Evolutionary conservation across 2,113 vertebrate species (phyloP), one percentile per base, ranked within the genome.

Genomic region (Talpa occidentalis): DNA sequence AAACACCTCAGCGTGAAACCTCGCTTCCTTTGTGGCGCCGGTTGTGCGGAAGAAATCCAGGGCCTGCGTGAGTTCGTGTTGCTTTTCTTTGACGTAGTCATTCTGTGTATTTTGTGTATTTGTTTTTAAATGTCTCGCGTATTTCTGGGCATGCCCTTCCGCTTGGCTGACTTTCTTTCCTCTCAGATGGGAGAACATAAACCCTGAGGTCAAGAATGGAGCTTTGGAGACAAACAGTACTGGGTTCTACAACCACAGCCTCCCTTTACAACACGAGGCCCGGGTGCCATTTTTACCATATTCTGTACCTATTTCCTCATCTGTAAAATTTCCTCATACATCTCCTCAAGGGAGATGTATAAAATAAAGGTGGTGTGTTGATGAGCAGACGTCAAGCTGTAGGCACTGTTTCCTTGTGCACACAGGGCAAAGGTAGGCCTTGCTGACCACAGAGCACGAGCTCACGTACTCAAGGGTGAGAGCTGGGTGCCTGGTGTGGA

Each of bases 381-480:
- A 15, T 52, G 16, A 52, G 21, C 30, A 42, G 73, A 21, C 21
- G 42, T 78, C 37, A 35, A 49, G 17, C 28, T 42, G 9, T 32
- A 69, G 66, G 59, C 6, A 17, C 32, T 56, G 42, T 82, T 85
- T 77, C 62, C 76, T 56, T 40, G 8, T 54, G 7, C 21, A 44
- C 0, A 21, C 1, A 5, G 49, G 32, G 37, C 11, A 2, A 19
- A 40, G 62, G 22, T 67, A 7, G 4, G 30, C 54, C n/a, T 10
- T 26, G 6, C 30, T 11, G 78, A 62, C 42, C 42, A 8, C 26
- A 37, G 77, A 49, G 5, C 32, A 16, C 28, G 64, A 95, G 42
- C 69, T 24, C 6, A 26, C n/a, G 21, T 17, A 0, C 17, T 0
- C 3, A 30, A 79, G 37, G 26, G 37, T 47, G 0, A 0, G 22